Conservation (phyloP, 2,888 invertebrate genomes). For the Phania funesta region DNA sequence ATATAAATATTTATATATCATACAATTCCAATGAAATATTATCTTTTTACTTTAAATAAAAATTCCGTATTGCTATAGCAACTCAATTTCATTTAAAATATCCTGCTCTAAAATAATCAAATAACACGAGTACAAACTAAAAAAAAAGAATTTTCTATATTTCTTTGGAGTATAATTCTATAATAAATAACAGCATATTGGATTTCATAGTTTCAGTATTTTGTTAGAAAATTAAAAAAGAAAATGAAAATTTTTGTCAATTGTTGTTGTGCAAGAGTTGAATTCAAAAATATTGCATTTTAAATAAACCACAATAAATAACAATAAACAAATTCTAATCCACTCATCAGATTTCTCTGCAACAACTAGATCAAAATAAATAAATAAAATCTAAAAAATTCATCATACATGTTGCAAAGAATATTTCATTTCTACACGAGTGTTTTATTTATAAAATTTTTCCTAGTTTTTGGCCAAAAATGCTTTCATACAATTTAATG, state of each 20-base stretch:
- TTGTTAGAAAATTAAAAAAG: not conserved
- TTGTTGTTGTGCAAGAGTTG: constrained; percentile 9
- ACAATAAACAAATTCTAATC: constrained; percentile 50
- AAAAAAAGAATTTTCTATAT: not conserved
- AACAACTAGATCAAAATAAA: constrained; percentile 57
- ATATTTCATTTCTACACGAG: constrained; percentile 39
- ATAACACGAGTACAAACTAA: not conserved
- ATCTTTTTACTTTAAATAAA: too few relatives aligned
- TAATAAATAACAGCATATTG: constrained; percentile 12
- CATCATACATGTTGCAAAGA: constrained; percentile 42
- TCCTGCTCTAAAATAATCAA: not conserved
- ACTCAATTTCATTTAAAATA: not conserved
- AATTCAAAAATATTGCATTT: constrained; percentile 44
- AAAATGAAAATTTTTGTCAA: not conserved
- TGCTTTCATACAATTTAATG: constrained; percentile 25
- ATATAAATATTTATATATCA: too few relatives aligned
- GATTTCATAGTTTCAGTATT: constrained; percentile 14
- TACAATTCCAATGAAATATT: too few relatives aligned
- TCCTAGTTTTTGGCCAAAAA: constrained; percentile 10
- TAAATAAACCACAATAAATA: constrained; percentile 64
- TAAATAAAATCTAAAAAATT: constrained; percentile 36
- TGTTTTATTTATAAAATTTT: not conserved
- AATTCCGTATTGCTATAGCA: too few relatives aligned
- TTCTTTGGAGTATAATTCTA: constrained; percentile 1
- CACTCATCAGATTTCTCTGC: constrained; percentile 44